Percentiles rank a stretch among this genome's conserved stretches.
These are phyloP conservation scores for Disparrhopalites patrizii DNA, from an alignment of 2,888 invertebrate species.

Conservation along the genomic window DNA sequence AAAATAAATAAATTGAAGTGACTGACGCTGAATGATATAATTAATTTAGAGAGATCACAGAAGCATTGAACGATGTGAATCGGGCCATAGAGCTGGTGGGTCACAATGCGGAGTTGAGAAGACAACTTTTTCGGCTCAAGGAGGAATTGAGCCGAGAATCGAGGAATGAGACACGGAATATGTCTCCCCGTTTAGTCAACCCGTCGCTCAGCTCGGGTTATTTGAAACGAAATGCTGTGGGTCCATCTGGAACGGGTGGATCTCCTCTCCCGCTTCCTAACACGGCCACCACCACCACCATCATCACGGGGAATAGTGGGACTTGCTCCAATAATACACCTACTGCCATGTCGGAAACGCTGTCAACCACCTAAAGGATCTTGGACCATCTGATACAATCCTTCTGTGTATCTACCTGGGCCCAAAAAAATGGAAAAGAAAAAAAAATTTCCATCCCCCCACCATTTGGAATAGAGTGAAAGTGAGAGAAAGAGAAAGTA, in stretches of 20 bases:
- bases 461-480: no score
- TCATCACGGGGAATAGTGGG: not conserved
- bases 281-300: not conserved
- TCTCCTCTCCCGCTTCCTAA: not conserved
- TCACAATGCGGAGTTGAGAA: constrained; percentile 66
- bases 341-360: no score
- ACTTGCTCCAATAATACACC: constrained; percentile 2
- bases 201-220: constrained; percentile 16
- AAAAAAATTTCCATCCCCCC: no score
- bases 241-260: no score
- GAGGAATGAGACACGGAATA: constrained; percentile 22
- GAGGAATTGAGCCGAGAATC: constrained; percentile 60
- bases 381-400: not conserved
- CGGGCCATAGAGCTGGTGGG: constrained; percentile 72
- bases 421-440: no score
- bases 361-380: no score
- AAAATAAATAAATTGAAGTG: constrained; percentile 15
- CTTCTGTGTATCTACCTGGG: no score
- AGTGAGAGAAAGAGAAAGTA: no score
- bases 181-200: constrained; percentile 21
- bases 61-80: constrained; percentile 74
- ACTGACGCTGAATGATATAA: constrained; percentile 26
- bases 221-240: constrained; percentile 10
- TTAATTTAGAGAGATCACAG: constrained; percentile 60
- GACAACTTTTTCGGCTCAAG: constrained; percentile 67